A percentile compares a stretch with the other conserved stretches of the same genome.
Conservation (phyloP, 2,797 vertebrate genomes). For the Tokudaia tokunoshimensis region DNA sequence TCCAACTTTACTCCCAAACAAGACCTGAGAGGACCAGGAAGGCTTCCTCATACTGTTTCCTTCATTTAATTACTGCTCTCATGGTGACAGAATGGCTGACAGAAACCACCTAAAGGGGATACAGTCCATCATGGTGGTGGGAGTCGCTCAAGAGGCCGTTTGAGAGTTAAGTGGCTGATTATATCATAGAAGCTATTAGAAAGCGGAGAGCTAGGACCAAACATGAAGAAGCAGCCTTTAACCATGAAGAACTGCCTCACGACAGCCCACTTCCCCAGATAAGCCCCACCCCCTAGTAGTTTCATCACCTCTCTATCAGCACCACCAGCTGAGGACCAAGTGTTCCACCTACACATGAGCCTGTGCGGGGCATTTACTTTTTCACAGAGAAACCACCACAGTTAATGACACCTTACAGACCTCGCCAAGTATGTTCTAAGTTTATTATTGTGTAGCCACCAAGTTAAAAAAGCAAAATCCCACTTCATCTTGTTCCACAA, state of each 20-base stretch:
- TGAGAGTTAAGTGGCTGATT: background rate
- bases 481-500: background rate
- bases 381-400: background rate
- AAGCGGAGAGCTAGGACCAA: background rate
- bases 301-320: background rate
- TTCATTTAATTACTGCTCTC: background rate
- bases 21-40: background rate
- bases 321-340: background rate
- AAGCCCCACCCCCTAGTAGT: background rate
- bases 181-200: background rate
- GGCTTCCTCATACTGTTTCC: background rate
- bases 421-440: background rate
- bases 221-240: background rate
- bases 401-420: background rate
- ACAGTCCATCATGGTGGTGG: background rate
- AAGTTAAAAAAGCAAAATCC: background rate
- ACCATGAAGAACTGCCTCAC: background rate
- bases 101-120: too few relatives aligned
- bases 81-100: background rate
- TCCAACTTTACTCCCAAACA: background rate
- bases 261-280: background rate
- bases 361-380: background rate
- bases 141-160: background rate
- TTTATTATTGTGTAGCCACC: background rate
- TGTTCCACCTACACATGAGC: background rate